Evolutionary conservation across 1,140 invertebrate species (phyloP).

Genomic region (Schlechtendalia chinensis): DNA sequence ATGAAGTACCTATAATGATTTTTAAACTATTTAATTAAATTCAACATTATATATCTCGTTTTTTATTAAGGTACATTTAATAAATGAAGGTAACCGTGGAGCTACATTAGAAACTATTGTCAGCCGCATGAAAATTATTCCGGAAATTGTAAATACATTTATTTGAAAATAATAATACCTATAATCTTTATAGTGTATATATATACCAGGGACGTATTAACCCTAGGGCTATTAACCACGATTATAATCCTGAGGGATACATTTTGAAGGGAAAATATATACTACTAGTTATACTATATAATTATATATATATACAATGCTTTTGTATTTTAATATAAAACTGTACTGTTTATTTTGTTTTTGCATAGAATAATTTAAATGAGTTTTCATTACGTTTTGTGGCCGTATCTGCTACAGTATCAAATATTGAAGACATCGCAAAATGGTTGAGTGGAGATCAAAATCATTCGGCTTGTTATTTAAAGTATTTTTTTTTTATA

Average conservation of each 20-base stretch:
- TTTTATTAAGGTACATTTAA: slow-evolving; percentile 62
- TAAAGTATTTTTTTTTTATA: slow-evolving; percentile 57
- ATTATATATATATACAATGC: no score
- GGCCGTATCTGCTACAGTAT: slow-evolving; percentile 76
- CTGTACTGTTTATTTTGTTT: not conserved
- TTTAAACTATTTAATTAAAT: not conserved
- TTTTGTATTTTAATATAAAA: not conserved
- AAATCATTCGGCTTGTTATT: slow-evolving; percentile 57
- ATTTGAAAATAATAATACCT: no score
- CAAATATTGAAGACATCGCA: slow-evolving; percentile 74
- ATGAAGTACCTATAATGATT: slow-evolving; percentile 63
- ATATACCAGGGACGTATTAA: no score
- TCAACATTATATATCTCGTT: not conserved
- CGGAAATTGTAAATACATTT: slow-evolving; percentile 53
- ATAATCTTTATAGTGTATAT: no score
- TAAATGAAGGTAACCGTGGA: slow-evolving; percentile 70
- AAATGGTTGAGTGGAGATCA: slow-evolving; percentile 64
- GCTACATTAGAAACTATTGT: slow-evolving; percentile 77
- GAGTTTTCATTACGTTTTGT: slow-evolving; percentile 64
- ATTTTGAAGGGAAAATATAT: no score
- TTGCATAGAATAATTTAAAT: not conserved
- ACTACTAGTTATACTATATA: no score
- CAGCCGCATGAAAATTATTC: slow-evolving; percentile 71
- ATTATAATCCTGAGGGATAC: no score
- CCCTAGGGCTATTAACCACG: no score